A percentile compares a stretch with the other conserved stretches of the same genome.
These are phyloP conservation scores for Lepidurus packardi DNA, from an alignment of 1,140 invertebrate species.

Conservation along the genomic window DNA sequence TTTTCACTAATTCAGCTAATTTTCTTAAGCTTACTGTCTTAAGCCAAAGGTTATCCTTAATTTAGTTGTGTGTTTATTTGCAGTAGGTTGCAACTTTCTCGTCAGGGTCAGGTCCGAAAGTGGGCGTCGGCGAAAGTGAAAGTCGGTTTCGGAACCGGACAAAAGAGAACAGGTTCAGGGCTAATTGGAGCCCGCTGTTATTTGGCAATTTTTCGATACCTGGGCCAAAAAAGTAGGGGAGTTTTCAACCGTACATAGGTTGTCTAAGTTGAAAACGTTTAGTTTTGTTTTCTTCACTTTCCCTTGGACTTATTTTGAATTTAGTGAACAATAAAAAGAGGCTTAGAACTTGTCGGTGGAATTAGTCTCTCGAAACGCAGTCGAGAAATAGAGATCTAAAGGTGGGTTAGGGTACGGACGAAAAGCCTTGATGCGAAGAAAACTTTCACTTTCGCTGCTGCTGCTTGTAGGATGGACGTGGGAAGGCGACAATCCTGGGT, in stretches of 20 bases:
- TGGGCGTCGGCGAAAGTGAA: not conserved
- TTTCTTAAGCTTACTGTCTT: no score
- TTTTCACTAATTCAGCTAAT: no score
- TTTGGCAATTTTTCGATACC: not conserved
- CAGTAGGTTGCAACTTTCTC: not conserved
- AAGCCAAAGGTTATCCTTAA: no score
- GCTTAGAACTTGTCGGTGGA: no score
- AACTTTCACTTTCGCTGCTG: conserved; percentile 6
- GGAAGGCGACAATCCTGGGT: not conserved
- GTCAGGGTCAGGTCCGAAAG: not conserved
- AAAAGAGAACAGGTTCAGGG: conserved; percentile 14
- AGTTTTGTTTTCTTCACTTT: conserved; percentile 1
- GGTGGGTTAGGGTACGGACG: no score
- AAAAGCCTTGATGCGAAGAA: not conserved
- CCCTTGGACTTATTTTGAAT: not conserved
- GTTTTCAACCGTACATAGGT: not conserved
- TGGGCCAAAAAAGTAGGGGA: not conserved
- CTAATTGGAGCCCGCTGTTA: not conserved
- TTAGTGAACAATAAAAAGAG: not conserved
- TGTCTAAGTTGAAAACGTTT: not conserved
- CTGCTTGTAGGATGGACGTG: not conserved
- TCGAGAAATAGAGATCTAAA: no score
- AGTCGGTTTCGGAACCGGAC: not conserved
- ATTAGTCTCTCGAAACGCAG: no score
- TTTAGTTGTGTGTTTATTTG: no score